These are phyloP conservation scores for Pemphigus obesinymphae DNA, from an alignment of 1,140 invertebrate species.

Conservation along the genomic window DNA sequence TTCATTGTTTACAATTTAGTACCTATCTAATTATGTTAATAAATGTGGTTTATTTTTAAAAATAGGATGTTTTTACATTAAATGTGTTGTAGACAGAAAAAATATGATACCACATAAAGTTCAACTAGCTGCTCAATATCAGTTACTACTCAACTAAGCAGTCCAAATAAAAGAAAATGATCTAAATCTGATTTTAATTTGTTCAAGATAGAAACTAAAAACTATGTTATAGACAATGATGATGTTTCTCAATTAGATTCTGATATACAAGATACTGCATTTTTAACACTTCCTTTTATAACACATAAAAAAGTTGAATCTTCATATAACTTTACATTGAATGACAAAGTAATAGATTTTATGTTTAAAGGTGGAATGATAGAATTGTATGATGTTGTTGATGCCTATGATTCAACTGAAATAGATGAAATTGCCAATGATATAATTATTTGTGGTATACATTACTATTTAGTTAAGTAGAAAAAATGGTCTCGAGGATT, in stretches of 20 bases:
- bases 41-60: not conserved
- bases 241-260: not conserved
- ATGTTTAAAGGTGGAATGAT: not conserved
- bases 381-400: not conserved
- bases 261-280: not conserved
- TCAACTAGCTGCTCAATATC: not conserved
- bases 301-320: not conserved
- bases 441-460: slow-evolving; percentile 47
- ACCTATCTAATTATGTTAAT: too few species aligned
- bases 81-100: not conserved
- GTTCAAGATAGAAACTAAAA: not conserved
- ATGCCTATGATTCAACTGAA: slow-evolving; percentile 57
- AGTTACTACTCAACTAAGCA: not conserved
- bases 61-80: not conserved
- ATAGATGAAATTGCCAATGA: slow-evolving; percentile 68
- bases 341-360: not conserved
- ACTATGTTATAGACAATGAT: too few species aligned
- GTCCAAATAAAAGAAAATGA: not conserved
- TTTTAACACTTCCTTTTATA: not conserved
- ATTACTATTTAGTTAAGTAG: slow-evolving; percentile 78
- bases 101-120: not conserved
- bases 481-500: slow-evolving; percentile 63
- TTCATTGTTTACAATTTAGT: too few species aligned
- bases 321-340: not conserved
- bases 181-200: not conserved